phyloP scores from a whole-genome alignment of 2,113 vertebrate species.

The Petrocephalus zakoni region DNA sequence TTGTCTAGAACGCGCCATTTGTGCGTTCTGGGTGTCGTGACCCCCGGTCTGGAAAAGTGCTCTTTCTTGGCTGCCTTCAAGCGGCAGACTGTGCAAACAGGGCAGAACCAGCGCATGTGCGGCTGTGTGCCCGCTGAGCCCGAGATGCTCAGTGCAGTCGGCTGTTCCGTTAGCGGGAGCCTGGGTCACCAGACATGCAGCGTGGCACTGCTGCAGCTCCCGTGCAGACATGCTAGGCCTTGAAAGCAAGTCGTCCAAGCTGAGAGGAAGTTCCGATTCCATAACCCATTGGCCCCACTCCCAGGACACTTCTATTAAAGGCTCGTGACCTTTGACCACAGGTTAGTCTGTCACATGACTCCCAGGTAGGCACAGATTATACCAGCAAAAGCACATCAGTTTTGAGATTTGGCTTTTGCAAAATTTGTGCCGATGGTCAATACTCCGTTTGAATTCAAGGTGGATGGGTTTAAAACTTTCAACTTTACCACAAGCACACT shows the following conservation, averaged over 20 bases:
- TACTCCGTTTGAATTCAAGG: background rate
- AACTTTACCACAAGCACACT: too few species aligned
- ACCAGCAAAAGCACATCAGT: background rate
- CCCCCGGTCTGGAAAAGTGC: conserved; percentile 28
- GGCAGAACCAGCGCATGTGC: conserved; percentile 24
- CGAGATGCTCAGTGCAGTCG: background rate
- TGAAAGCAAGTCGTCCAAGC: background rate
- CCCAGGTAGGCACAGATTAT: background rate
- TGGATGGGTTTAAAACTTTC: too few species aligned
- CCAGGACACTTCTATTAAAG: background rate
- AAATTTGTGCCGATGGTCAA: background rate
- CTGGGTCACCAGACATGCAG: background rate
- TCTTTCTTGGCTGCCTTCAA: conserved; percentile 27
- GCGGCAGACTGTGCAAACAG: conserved; percentile 21
- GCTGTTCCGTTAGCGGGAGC: background rate
- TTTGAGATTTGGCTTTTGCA: background rate
- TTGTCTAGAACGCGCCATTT: conserved; percentile 33
- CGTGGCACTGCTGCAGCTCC: background rate
- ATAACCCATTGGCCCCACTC: too few species aligned
- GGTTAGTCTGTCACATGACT: background rate
- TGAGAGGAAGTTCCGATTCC: background rate
- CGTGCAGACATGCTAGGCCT: background rate
- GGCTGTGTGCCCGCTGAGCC: conserved; percentile 14
- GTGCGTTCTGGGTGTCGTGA: conserved; percentile 40
- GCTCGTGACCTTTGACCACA: background rate